A percentile compares a stretch with the other conserved stretches of the same genome.
These are phyloP conservation scores for Tauraco erythrolophus DNA, from an alignment of 2,113 vertebrate species.

Conservation along the genomic window DNA sequence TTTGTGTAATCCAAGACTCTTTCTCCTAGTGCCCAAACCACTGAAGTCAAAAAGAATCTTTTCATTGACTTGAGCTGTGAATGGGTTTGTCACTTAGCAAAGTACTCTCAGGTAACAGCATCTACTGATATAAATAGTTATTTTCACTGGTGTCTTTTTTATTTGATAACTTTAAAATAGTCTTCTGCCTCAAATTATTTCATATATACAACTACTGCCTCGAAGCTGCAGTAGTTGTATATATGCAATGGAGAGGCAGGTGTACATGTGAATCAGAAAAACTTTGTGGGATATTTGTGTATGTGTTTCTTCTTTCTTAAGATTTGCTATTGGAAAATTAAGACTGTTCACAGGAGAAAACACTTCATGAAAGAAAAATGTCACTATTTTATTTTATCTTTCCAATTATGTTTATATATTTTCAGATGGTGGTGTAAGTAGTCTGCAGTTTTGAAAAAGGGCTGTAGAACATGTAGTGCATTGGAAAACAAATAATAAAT, in stretches of 20 bases:
- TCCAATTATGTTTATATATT: background rate
- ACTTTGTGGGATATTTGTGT: background rate
- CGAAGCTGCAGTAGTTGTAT: background rate
- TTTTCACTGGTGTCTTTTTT: background rate
- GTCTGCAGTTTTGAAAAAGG: background rate
- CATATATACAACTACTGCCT: too few relatives aligned
- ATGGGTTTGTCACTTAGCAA: background rate
- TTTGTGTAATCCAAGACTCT: background rate
- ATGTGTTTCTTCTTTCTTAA: background rate
- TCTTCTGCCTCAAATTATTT: background rate
- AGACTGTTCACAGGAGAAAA: background rate
- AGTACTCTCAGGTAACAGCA: background rate
- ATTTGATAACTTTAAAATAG: background rate
- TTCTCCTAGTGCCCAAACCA: background rate
- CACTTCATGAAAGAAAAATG: background rate
- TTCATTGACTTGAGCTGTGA: background rate
- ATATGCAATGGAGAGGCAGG: background rate
- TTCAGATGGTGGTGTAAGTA: background rate
- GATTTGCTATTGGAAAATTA: background rate
- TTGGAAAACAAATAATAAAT: constrained; percentile 22
- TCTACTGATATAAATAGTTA: background rate
- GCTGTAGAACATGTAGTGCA: background rate
- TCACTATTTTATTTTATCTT: background rate
- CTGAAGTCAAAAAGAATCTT: background rate
- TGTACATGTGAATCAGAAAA: background rate